Conservation (phyloP, 2,888 invertebrate species). For the Cataglyphis rosenhaueri region DNA sequence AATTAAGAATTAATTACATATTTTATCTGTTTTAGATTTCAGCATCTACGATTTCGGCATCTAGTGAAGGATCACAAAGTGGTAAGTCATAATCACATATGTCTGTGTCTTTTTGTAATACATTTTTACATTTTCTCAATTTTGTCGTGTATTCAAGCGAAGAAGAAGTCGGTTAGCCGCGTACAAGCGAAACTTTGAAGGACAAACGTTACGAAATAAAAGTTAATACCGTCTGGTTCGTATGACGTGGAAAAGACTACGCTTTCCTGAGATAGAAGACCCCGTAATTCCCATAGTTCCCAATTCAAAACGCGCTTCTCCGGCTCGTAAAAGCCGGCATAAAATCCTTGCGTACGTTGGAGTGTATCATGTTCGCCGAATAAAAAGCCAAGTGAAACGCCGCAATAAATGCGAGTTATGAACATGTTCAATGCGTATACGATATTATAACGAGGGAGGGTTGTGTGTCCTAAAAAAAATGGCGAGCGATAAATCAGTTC, state of each 20-base stretch:
- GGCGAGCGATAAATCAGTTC: constrained; percentile 1
- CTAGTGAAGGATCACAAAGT: neutral
- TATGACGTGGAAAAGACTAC: constrained; percentile 59
- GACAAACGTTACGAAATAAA: constrained; percentile 62
- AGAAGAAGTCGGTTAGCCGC: constrained; percentile 63
- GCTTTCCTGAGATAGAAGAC: constrained; percentile 55
- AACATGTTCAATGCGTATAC: constrained; percentile 81
- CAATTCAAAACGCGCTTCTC: constrained; percentile 80
- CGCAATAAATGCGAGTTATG: constrained; percentile 80
- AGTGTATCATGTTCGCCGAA: constrained; percentile 74
- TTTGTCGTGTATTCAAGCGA: neutral
- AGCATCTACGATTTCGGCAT: neutral
- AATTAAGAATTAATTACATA: neutral
- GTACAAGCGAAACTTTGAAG: constrained; percentile 64
- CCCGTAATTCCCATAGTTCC: constrained; percentile 72
- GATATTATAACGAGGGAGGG: constrained; percentile 64
- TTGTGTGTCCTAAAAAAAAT: constrained; percentile 20
- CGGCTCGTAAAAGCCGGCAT: constrained; percentile 81
- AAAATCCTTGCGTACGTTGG: constrained; percentile 81
- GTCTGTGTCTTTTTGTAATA: neutral
- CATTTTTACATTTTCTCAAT: constrained; percentile 1
- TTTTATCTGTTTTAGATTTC: neutral
- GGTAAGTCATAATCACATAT: constrained; percentile 21
- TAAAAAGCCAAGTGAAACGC: constrained; percentile 77
- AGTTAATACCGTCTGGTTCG: constrained; percentile 67